phyloP scores from a whole-genome alignment of 2,797 vertebrate genomes.

The Champsocephalus gunnari region DNA sequence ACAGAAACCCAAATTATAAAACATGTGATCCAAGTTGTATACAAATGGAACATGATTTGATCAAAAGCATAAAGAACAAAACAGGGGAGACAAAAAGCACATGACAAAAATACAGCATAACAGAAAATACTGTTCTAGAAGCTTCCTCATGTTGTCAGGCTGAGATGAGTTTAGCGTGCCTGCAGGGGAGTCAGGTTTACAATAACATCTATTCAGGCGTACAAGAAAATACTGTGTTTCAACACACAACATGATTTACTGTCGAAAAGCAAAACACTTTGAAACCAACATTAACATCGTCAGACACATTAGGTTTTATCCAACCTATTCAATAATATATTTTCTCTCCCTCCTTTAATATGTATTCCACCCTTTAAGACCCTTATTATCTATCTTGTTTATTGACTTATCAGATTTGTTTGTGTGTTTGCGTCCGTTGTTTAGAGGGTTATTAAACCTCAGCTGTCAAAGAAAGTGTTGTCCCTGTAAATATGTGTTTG shows the following conservation, averaged over 20 bases:
- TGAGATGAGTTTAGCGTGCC: slow-evolving; percentile 4
- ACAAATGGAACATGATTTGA: not conserved
- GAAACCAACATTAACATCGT: not conserved
- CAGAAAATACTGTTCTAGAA: not conserved
- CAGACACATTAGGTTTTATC: not conserved
- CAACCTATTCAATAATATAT: not conserved
- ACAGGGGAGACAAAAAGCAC: not conserved
- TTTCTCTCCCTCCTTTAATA: not conserved
- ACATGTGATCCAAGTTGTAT: not conserved
- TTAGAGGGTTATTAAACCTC: slow-evolving; percentile 29
- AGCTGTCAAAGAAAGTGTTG: slow-evolving; percentile 28
- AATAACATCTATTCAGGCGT: slow-evolving; percentile 26
- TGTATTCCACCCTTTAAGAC: not conserved
- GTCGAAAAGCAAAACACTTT: not conserved
- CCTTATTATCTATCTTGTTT: slow-evolving; percentile 17
- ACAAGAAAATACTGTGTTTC: no score
- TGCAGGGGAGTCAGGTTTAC: slow-evolving; percentile 6
- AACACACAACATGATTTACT: not conserved
- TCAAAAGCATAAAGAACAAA: not conserved
- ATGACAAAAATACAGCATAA: not conserved
- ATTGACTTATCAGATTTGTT: slow-evolving; percentile 13
- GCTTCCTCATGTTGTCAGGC: not conserved
- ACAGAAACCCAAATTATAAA: not conserved
- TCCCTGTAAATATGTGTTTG: not conserved
- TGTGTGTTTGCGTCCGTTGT: slow-evolving; percentile 2